phyloP scores from a whole-genome alignment of 2,113 vertebrate genomes.

The Lampris incognitus region DNA sequence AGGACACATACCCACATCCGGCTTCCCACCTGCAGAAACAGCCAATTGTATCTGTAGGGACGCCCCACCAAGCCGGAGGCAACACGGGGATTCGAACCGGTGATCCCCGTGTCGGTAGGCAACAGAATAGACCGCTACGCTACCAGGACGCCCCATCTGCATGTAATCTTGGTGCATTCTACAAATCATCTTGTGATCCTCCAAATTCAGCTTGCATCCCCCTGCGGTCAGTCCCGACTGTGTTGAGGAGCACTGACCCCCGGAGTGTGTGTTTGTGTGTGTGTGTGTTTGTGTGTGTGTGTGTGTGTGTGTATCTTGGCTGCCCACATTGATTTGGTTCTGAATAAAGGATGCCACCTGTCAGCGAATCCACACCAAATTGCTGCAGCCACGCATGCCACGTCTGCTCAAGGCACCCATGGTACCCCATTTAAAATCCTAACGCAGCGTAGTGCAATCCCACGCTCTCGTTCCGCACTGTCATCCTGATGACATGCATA shows the following conservation, averaged over 20 bases:
- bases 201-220: no score
- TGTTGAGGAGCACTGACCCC: slow-evolving; percentile 7
- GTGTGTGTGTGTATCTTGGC: slow-evolving; percentile 5
- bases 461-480: slow-evolving; percentile 26
- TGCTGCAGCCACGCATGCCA: slow-evolving; percentile 1
- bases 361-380: slow-evolving; percentile 30
- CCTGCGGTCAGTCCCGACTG: neutral
- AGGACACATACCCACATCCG: no score
- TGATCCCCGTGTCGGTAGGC: no score
- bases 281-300: neutral
- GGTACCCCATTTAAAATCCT: slow-evolving; percentile 15
- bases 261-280: neutral
- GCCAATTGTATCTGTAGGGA: no score
- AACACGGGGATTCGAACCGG: no score
- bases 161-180: no score
- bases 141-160: no score
- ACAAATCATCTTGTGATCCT: neutral
- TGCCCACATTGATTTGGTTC: slow-evolving; percentile 26
- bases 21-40: no score
- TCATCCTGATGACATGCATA: slow-evolving; percentile 27
- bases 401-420: neutral
- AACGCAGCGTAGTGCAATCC: neutral
- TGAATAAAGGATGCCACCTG: slow-evolving; percentile 33
- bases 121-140: no score
- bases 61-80: no score